Base-by-base conservation (phyloP, 2,113 vertebrate genomes). In the Ameiurus melas region DNA sequence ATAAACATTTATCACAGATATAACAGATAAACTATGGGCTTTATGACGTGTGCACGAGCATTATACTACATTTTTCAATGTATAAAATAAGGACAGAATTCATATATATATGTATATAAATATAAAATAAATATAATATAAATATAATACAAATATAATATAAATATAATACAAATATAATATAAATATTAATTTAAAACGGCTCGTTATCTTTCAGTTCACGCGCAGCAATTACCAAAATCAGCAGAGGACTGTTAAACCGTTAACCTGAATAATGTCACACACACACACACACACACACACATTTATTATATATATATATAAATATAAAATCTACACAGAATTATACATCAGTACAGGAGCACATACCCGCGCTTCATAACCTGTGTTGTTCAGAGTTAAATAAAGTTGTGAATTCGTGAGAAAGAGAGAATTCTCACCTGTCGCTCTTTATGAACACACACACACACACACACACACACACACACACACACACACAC, bases 201-300 rank as follows among this genome's bases (percentile, higher is more conserved):
- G 3, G 36, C 19, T 73, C 36, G 33, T 70, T 70, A 43, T 73
- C 71, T 43, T 43, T 12, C 20, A 75, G 36, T 22, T 22, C 36
- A 75, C 71, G 71, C 71, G 20, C 68, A 75, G 19, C 4, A 9
- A 43, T 47, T 77, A 51, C 73, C 3, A 22, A 77, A 47, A 43
- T 71, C 6, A 36, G 33, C 33, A 33, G 33, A 75, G 36, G 20
- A 43, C 19, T 43, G 33, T 22, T 22, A 20, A 36, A 36, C 33
- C 17, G 66, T 68, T 53, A 57, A 68, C 66, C 5, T 71, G 33
- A 71, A 36, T 71, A 13, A 12, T 62, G 22, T 62, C 51, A 2
- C 51, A 12, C 51, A 75, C 71, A 75, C 39, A 75, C 71, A 75
- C 71, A 77, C 73, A 43, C 73, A 77, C 73, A 77, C 73, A 75